Conservation (phyloP, 2,113 vertebrate species). For the Rhinopomastus cyanomelas region DNA sequence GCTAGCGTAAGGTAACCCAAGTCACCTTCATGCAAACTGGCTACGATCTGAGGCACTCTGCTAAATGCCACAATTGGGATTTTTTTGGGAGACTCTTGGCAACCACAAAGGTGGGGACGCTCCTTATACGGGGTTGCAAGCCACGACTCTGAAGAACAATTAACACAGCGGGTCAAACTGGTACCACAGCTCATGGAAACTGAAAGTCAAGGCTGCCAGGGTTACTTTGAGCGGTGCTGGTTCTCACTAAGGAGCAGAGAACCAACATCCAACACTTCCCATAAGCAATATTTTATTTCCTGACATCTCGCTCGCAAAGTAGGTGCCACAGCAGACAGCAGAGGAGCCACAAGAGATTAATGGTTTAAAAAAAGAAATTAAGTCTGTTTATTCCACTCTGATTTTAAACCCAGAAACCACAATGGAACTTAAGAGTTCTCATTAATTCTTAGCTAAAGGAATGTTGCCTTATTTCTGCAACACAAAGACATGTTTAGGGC, state of each 20-base stretch:
- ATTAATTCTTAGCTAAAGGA: not conserved
- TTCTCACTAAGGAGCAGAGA: not conserved
- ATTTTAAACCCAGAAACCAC: not conserved
- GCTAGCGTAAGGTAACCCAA: constrained; percentile 59
- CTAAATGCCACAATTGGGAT: constrained; percentile 16
- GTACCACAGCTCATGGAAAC: not conserved
- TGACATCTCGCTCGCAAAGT: not conserved
- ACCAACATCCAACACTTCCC: not conserved
- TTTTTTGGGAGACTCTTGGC: not conserved
- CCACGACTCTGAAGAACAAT: not conserved
- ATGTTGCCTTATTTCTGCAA: not conserved
- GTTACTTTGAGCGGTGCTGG: not conserved
- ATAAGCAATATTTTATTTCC: not conserved
- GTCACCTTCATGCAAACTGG: constrained; percentile 74
- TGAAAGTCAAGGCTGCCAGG: not conserved
- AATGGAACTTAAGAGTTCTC: not conserved
- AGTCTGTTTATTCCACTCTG: not conserved
- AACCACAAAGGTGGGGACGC: not conserved
- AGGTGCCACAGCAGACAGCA: not conserved
- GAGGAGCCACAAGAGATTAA: not conserved
- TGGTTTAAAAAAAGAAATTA: not conserved
- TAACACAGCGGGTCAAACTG: not conserved
- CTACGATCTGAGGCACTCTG: constrained; percentile 4
- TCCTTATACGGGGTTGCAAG: not conserved
- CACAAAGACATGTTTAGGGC: not conserved